A percentile compares a stretch with the other conserved stretches of the same genome.
Conservation (phyloP, 2,888 invertebrate genomes). For the Pristionchus entomophagus region DNA sequence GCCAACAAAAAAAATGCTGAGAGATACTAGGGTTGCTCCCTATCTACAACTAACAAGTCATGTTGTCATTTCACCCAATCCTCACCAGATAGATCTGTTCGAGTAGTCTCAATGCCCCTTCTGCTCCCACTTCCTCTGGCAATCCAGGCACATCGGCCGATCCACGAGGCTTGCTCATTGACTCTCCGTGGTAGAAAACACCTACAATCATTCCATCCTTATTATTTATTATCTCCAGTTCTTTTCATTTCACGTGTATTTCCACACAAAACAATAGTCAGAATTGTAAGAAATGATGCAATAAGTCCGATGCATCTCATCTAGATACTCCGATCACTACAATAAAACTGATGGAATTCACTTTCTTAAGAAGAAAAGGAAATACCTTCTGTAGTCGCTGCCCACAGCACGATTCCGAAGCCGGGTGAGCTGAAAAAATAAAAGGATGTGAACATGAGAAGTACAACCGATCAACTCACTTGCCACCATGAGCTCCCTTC, state of each 20-base stretch:
- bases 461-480: conserved; percentile 73
- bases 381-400: conserved; percentile 88
- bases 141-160: conserved; percentile 80
- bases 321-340: too few species aligned
- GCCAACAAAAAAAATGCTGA: too few species aligned
- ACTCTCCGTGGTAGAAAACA: conserved; percentile 73
- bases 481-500: conserved; percentile 89
- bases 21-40: too few species aligned
- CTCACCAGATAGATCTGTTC: conserved; percentile 86
- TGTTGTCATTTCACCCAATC: too few species aligned
- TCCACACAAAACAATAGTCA: too few species aligned
- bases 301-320: too few species aligned
- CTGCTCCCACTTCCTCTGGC: conserved; percentile 92
- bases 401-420: conserved; percentile 90
- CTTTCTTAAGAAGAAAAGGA: neutral
- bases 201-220: conserved; percentile 43
- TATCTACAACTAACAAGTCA: too few species aligned
- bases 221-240: neutral
- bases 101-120: conserved; percentile 87
- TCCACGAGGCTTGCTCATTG: conserved; percentile 53
- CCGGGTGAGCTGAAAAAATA: conserved; percentile 79
- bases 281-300: too few species aligned
- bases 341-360: conserved; percentile 63
- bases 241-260: too few species aligned
- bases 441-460: neutral